Conservation (phyloP, 37 sponge, comb jelly and placozoan species). For the Bolinopsis microptera region DNA sequence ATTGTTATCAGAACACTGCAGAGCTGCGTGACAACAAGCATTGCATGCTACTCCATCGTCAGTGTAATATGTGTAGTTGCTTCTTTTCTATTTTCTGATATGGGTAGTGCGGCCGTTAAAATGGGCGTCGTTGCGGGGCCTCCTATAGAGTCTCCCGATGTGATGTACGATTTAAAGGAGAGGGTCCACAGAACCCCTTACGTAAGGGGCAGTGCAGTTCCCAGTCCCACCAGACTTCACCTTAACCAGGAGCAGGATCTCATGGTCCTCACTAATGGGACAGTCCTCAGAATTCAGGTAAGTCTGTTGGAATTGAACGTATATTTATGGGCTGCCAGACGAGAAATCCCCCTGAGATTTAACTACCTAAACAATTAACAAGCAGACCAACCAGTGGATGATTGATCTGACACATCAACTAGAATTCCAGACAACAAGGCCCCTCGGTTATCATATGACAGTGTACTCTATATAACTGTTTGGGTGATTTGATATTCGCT, state of each 20-base stretch:
- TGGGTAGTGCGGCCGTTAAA: conserved; percentile 53
- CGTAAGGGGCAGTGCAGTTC: conserved; percentile 4
- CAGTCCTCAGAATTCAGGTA: conserved; percentile 28
- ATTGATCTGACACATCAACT: too few relatives aligned
- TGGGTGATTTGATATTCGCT: too few relatives aligned
- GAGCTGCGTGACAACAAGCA: background rate
- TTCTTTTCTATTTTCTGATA: background rate
- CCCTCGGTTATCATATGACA: too few relatives aligned
- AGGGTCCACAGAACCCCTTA: conserved; percentile 35
- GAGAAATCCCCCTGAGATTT: too few relatives aligned
- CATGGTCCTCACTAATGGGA: conserved; percentile 28
- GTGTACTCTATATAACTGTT: too few relatives aligned
- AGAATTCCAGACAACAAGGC: too few relatives aligned
- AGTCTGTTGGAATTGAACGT: background rate
- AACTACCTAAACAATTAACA: too few relatives aligned
- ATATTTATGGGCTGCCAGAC: background rate
- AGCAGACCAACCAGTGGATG: too few relatives aligned
- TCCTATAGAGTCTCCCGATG: conserved; percentile 49
- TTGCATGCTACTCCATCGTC: background rate
- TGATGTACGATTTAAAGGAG: conserved; percentile 64
- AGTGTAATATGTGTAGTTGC: background rate
- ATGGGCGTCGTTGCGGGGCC: background rate
- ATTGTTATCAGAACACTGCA: background rate
- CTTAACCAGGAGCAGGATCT: background rate
- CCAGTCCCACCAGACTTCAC: background rate